Evolutionary conservation across 2,888 invertebrate genomes (phyloP).

Genomic region (Hirtodrosophila duncani): DNA sequence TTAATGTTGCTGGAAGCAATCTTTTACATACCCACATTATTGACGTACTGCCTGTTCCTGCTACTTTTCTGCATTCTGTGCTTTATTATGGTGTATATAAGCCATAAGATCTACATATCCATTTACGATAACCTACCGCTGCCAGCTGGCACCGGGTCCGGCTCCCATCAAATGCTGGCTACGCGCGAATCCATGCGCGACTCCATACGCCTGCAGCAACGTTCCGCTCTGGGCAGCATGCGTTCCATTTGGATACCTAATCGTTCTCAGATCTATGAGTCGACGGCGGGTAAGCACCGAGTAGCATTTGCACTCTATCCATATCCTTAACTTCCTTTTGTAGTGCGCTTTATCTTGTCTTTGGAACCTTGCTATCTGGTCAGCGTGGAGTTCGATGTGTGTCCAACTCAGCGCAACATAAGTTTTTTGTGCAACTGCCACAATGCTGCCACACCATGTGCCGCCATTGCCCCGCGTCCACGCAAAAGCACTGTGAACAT

Average conservation of each 20-base stretch:
- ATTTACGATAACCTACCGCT: conserved; percentile 74
- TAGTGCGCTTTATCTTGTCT: conserved; percentile 53
- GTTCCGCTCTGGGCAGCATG: conserved; percentile 10
- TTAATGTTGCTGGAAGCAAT: conserved; percentile 74
- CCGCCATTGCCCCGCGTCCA: conserved; percentile 6
- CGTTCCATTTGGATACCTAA: conserved; percentile 57
- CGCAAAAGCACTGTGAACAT: conserved; percentile 22
- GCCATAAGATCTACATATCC: conserved; percentile 75
- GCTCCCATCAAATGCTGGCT: conserved; percentile 13
- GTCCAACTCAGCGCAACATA: conserved; percentile 20
- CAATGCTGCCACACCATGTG: conserved; percentile 8
- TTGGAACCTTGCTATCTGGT: conserved; percentile 68
- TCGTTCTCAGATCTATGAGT: conserved; percentile 35
- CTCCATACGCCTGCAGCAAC: background rate
- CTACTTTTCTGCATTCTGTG: conserved; percentile 74
- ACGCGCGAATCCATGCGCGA: conserved; percentile 16
- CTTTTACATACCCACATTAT: conserved; percentile 75
- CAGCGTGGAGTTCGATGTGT: conserved; percentile 49
- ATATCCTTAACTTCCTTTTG: background rate
- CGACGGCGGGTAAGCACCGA: conserved; percentile 43
- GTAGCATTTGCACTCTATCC: background rate
- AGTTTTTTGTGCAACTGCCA: conserved; percentile 49
- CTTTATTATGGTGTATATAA: conserved; percentile 75
- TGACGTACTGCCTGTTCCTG: conserved; percentile 75
- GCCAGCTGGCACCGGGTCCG: conserved; percentile 31